phyloP scores from a whole-genome alignment of 1,140 invertebrate genomes.

The Drosophila tropicalis region DNA sequence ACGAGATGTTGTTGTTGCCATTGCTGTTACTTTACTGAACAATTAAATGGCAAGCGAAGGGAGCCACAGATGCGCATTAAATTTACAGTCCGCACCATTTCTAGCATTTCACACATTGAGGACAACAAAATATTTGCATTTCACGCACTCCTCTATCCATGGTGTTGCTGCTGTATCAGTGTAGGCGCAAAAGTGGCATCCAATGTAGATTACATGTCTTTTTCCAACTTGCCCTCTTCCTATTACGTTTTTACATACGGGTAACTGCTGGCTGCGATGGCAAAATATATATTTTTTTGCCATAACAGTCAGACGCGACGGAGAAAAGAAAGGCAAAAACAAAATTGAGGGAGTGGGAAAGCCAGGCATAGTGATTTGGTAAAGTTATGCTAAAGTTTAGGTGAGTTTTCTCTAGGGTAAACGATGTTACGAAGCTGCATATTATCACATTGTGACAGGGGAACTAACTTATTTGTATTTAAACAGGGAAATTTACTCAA shows the following conservation, averaged over 20 bases:
- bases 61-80: background rate
- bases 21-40: background rate
- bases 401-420: constrained; percentile 38
- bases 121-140: constrained; percentile 25
- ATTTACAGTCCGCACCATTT: background rate
- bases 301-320: background rate
- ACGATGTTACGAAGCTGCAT: constrained; percentile 35
- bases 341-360: constrained; percentile 27
- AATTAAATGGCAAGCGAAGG: background rate
- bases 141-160: background rate
- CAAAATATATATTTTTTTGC: constrained; percentile 26
- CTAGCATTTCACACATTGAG: background rate
- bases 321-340: background rate
- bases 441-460: constrained; percentile 49
- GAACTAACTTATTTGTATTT: constrained; percentile 44
- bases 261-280: constrained; percentile 28
- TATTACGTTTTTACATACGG: background rate
- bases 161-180: background rate
- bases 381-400: constrained; percentile 52
- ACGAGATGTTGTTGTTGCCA: background rate
- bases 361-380: constrained; percentile 43
- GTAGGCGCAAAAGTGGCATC: constrained; percentile 17
- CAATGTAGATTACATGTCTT: constrained; percentile 59
- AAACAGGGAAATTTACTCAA: background rate
- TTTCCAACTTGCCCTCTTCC: constrained; percentile 6